Base-by-base conservation (phyloP, 1,140 invertebrate genomes). In the Bombus ignitus region DNA sequence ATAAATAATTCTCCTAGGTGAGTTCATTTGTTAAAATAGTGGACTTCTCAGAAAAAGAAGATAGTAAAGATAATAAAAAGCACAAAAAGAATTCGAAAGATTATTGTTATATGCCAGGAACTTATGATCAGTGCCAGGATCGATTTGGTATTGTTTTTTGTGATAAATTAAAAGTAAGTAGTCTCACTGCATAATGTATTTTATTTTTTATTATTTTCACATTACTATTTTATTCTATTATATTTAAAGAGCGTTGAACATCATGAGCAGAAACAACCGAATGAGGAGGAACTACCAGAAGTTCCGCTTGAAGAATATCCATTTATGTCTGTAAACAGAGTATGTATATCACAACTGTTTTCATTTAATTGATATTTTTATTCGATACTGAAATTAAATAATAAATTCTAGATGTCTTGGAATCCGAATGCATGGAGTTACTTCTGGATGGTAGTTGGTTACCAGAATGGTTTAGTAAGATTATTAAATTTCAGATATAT, bases 401-500 rank as follows among this genome's bases (percentile, higher is more conserved):
- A 44, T 82, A 59, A 76, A 42, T 81, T 90, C 62, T 85, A 95
- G 95, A 85, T 95, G 22, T 87, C 93, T 8, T 96, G 95, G 94
- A 96, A 95, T 91, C 94, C 95, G 42, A 96, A 96, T 88, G 62
- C 89, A 5, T 95, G 93, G 91, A 95, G 95, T 90, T 95, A 95
- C 81, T 83, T 94, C 12, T 95, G 94, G 94, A 81, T 96, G 25
- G 92, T 92, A 13, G 89, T 88, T 8, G 95, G 95, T 9, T 95
- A 95, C 83, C 94, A 96, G 87, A 95, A 94, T 86, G 95, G 95
- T 42, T 92, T 96, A 28, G 91, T 95, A 22, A 91, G 95, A 81
- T 65, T 95, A 44, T 87, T 95, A 39, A 91, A 92, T 81, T 93
- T 95, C 8, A 94, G 91, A 77, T 91, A 74, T 10, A 81, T 95